phyloP scores from a whole-genome alignment of 2,113 vertebrate genomes.

The Calypte anna region DNA sequence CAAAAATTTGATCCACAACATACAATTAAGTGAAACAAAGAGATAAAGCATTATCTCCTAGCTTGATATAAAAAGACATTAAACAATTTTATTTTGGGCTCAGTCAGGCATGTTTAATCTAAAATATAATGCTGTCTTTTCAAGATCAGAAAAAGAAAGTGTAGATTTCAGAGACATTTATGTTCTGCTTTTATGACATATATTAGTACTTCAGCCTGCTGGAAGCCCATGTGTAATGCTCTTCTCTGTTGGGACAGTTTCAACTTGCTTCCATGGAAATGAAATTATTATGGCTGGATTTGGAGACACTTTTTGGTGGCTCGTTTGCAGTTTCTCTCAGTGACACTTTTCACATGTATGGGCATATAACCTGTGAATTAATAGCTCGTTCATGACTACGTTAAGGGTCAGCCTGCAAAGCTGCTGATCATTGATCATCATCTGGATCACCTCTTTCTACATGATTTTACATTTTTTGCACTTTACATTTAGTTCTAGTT shows the following conservation, averaged over 20 bases:
- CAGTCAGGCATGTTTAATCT: not conserved
- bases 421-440: not conserved
- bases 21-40: not conserved
- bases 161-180: not conserved
- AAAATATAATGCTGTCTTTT: not conserved
- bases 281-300: not conserved
- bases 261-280: not conserved
- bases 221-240: not conserved
- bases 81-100: not conserved
- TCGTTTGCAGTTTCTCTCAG: not conserved
- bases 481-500: not conserved
- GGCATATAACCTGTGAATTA: not conserved
- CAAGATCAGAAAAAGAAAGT: not conserved
- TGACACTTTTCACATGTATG: not conserved
- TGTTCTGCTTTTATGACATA: not conserved
- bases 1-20: not conserved
- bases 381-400: fast-evolving
- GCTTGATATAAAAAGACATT: not conserved
- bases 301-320: not conserved
- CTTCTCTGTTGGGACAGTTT: not conserved
- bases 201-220: not conserved
- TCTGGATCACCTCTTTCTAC: not conserved
- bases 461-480: not conserved
- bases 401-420: not conserved
- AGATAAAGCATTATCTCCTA: not conserved